Base-by-base conservation (phyloP, 2,888 invertebrate genomes). In the Chymomyza fuscimana region DNA sequence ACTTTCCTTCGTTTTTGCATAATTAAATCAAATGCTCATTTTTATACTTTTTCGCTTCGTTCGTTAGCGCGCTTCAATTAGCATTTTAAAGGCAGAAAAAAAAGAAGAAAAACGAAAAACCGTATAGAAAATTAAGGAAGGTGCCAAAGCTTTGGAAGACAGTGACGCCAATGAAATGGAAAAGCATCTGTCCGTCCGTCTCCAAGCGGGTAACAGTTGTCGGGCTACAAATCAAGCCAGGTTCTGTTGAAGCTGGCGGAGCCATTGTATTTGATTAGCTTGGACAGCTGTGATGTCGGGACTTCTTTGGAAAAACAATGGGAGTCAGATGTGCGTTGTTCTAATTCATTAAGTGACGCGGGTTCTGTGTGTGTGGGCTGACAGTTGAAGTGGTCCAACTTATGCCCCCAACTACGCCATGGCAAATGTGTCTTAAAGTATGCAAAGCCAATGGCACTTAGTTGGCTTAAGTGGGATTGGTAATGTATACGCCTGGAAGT, bases 221-320 rank as follows among this genome's bases (percentile, higher is more conserved):
- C 4, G 40, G 12, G 40, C 40, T 46, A 46, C 40, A 46, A 46
- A 46, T 46, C 40, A 46, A 51, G 10, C 9, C 32, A 56, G n/a
- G 63, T 52, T n/a, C 64, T 51, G 64, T 32, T 61, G 63, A 69
- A 76, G 80, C 78, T 32, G 32, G 9, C 32, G 32, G 5, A 32
- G 32, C 32, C 32, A 74, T 72, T 84, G 80, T 78, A 81, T 80
- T 82, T 80, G 84, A 82, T 84, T 84, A 71, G 77, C 71, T 73
- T 40, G 59, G 70, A 70, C 73, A 72, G 65, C 77, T 69, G 72
- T 67, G 70, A 76, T 58, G 73, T 64, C 63, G 62, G 67, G 32
- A 59, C 19, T 60, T 5, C 63, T 50, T n/a, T 5, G 54, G 56
- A 51, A 70, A 69, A 72, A 75, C 72, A 78, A 72, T 71, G 65